Evolutionary conservation across 2,797 vertebrate species (phyloP).

Genomic region (Rhodeus uyekii): DNA sequence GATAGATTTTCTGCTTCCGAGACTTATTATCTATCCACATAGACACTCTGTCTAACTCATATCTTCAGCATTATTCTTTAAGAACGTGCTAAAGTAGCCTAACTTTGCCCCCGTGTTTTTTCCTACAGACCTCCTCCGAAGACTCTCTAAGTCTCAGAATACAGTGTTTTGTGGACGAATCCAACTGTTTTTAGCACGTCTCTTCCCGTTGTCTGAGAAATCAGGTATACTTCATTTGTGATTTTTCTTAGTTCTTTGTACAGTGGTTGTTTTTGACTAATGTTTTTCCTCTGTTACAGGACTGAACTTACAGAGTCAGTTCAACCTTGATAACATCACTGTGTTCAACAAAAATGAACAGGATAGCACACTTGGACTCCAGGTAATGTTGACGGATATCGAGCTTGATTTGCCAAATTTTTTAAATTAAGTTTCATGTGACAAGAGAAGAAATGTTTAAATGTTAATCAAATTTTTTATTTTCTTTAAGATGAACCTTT

Average conservation of each 20-base stretch:
- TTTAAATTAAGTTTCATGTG: background rate
- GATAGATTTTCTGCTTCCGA: background rate
- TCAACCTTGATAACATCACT: conserved; percentile 96
- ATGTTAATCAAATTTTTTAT: no score
- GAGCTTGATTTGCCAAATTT: background rate
- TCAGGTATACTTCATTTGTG: conserved; percentile 78
- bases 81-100: conserved; percentile 5
- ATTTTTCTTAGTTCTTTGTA: background rate
- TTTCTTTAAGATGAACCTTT: no score
- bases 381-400: conserved; percentile 74
- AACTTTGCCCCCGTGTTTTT: background rate
- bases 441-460: no score
- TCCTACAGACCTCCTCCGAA: conserved; percentile 90
- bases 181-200: conserved; percentile 94
- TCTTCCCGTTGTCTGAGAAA: conserved; percentile 97
- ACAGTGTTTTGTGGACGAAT: conserved; percentile 98
- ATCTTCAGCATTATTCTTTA: background rate
- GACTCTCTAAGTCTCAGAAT: conserved; percentile 97
- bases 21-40: no score
- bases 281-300: conserved; percentile 71
- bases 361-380: conserved; percentile 94
- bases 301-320: conserved; percentile 97
- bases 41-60: no score
- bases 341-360: conserved; percentile 98
- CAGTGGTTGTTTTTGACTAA: background rate